Percentiles rank a stretch among this genome's conserved stretches.
Conservation (phyloP, 2,888 invertebrate genomes). For the Leptopilina drosophilae region DNA sequence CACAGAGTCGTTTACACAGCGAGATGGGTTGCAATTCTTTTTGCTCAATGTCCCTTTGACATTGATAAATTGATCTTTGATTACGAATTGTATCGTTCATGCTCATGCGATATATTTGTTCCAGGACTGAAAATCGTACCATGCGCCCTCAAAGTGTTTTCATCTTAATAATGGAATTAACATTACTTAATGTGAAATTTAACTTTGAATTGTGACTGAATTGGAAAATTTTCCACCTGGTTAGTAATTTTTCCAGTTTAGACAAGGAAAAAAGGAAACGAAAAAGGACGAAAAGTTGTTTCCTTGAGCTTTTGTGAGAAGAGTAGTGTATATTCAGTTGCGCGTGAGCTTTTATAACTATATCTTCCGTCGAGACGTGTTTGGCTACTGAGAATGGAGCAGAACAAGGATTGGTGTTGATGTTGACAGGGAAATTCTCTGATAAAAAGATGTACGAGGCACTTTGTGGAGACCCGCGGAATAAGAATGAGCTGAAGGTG, state of each 20-base stretch:
- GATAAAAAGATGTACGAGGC: slow-evolving; percentile 58
- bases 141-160: background rate
- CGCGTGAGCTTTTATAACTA: no score
- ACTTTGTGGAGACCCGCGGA: slow-evolving; percentile 60
- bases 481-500: slow-evolving; percentile 65
- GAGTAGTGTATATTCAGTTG: no score
- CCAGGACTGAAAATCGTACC: background rate
- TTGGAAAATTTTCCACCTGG: no score
- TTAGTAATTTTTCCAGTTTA: no score
- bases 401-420: slow-evolving; percentile 50
- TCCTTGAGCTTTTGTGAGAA: no score
- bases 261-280: no score
- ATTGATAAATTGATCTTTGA: slow-evolving; percentile 51
- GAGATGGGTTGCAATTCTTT: slow-evolving; percentile 40
- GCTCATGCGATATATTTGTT: background rate
- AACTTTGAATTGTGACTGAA: no score
- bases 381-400: slow-evolving; percentile 14
- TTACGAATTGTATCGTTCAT: slow-evolving; percentile 42
- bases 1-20: slow-evolving; percentile 43
- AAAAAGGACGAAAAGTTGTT: no score
- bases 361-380: background rate
- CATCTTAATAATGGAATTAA: no score
- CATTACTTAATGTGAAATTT: no score
- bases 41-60: slow-evolving; percentile 45
- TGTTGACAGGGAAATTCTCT: slow-evolving; percentile 59